Evolutionary conservation across 2,797 vertebrate species (phyloP), one percentile per base, ranked within the genome.

Genomic region (Taeniopygia guttata): DNA sequence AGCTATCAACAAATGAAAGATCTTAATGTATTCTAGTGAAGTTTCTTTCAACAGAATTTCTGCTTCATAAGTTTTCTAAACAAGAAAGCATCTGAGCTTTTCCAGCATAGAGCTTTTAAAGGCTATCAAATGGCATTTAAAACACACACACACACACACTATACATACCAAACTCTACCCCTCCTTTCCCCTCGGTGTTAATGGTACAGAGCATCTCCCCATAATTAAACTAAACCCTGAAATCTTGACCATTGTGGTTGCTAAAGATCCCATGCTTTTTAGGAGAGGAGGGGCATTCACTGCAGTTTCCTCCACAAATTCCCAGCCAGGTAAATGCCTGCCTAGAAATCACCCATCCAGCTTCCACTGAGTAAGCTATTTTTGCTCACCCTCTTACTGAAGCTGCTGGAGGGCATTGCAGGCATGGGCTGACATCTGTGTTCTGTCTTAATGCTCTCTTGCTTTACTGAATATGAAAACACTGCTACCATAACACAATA

Each of bases 311-410:
- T 97, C 96, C 88, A 90, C 96, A 91, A 96, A 95, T 96, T 97
- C 96, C 97, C 97, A 97, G 93, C 90, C 96, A 97, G 96, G 96
- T 97, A 97, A 97, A 96, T 97, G 94, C 77, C 92, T 95, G 88
- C 92, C 85, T 92, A 96, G 82, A 84, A 97, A 95, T 95, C 34
- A 3, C 81, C 87, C 89, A 42, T 92, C 80, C 79, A 96, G 83
- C 84, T 96, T 94, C 94, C 95, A 95, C 74, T 30, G 81, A 89
- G 92, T 70, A 93, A 96, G 93, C 86, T 96, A 64, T 97, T 97
- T 94, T 95, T 74, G 27, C 52, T 76, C 34, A 45, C 17, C 11
- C 45, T 79, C 52, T 32, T 9, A 27, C 52, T 45, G 83, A 77
- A 93, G 63, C 67, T 90, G 67, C 90, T 79, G 70, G 79, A 78